Percentiles rank a stretch among this genome's conserved stretches.
Evolutionary conservation across 2,113 vertebrate genomes (phyloP).

Genomic region (Prunella fulvescens): DNA sequence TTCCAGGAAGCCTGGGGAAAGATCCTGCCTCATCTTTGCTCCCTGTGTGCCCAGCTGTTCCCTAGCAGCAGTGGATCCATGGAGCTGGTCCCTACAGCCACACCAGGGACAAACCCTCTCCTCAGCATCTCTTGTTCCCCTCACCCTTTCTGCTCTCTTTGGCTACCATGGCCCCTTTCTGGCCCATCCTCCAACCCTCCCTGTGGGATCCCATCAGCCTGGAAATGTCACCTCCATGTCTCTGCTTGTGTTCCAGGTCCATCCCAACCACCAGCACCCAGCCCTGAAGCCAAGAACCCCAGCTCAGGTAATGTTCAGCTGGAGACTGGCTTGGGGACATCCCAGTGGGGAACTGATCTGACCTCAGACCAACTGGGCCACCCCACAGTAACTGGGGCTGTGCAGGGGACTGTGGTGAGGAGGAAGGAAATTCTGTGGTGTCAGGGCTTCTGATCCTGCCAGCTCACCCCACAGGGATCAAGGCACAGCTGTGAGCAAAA

Average conservation of each 20-base stretch:
- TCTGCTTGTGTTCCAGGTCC: conserved; percentile 26
- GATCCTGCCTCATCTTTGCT: neutral
- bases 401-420: neutral
- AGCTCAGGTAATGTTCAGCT: neutral
- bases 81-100: neutral
- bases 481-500: neutral
- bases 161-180: neutral
- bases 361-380: neutral
- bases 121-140: neutral
- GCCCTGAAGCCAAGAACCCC: neutral
- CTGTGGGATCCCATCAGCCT: neutral
- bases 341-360: neutral
- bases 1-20: neutral
- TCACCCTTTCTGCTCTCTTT: neutral
- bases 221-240: neutral
- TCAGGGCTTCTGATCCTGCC: neutral
- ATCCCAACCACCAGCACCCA: neutral
- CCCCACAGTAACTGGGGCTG: neutral
- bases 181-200: neutral
- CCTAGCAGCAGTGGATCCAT: neutral
- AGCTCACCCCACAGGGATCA: neutral
- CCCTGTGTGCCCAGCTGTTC: neutral
- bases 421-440: neutral
- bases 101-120: neutral
- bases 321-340: neutral